phyloP scores from a whole-genome alignment of 2,888 invertebrate genomes.

The Lepidochrysops patricia region DNA sequence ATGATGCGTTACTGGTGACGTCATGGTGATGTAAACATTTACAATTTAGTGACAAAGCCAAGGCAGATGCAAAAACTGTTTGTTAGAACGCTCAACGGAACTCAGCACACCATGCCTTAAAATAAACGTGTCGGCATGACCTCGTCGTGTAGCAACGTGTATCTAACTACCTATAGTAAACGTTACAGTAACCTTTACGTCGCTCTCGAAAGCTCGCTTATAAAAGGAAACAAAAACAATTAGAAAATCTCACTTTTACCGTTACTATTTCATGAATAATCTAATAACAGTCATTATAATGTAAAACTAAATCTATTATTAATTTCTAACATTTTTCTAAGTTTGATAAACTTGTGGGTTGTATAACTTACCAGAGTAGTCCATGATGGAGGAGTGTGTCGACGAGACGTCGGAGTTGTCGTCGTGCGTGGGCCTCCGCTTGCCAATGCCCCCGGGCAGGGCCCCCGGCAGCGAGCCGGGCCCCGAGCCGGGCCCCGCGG shows the following conservation, averaged over 20 bases:
- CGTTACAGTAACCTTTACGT: conserved; percentile 48
- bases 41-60: conserved; percentile 42
- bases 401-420: conserved; percentile 92
- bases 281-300: neutral
- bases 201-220: conserved; percentile 47
- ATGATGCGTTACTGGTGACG: conserved; percentile 22
- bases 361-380: conserved; percentile 81
- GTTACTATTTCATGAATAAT: neutral
- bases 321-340: too few relatives aligned
- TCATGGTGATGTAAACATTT: conserved; percentile 24
- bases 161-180: conserved; percentile 40
- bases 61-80: conserved; percentile 40
- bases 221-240: conserved; percentile 16
- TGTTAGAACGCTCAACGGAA: conserved; percentile 41
- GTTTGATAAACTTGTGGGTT: too few relatives aligned
- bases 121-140: conserved; percentile 55
- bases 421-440: conserved; percentile 78
- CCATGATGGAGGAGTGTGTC: conserved; percentile 89
- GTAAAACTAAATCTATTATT: neutral
- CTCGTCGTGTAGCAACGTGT: conserved; percentile 36
- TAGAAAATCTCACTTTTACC: neutral
- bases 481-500: conserved; percentile 63
- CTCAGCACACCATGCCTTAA: conserved; percentile 60
- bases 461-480: conserved; percentile 84
- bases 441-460: conserved; percentile 90